Conservation (phyloP, 2,113 vertebrate species). For the Lamprotornis superbus region DNA sequence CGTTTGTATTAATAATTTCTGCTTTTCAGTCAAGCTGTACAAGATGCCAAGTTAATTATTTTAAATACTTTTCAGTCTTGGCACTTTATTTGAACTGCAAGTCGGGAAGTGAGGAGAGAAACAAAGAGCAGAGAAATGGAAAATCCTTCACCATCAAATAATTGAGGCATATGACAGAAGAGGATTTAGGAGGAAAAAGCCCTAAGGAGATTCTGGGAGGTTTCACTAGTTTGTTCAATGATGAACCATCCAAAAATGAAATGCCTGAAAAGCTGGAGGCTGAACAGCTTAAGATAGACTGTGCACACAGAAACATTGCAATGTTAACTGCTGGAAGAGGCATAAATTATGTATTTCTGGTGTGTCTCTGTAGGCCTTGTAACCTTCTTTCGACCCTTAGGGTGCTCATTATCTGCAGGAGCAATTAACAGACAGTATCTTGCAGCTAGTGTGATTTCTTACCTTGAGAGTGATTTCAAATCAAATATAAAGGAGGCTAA, state of each 20-base stretch:
- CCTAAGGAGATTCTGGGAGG: background rate
- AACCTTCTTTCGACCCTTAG: slow-evolving; percentile 35
- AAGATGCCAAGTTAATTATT: slow-evolving; percentile 29
- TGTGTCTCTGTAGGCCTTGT: background rate
- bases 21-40: background rate
- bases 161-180: background rate
- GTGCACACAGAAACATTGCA: background rate
- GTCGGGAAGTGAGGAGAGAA: background rate
- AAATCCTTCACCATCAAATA: slow-evolving; percentile 3
- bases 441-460: background rate
- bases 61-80: slow-evolving; percentile 10
- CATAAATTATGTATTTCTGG: slow-evolving; percentile 44
- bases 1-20: background rate
- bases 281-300: background rate
- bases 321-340: background rate
- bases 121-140: background rate
- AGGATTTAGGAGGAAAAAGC: background rate
- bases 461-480: slow-evolving; percentile 44
- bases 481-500: slow-evolving; percentile 18
- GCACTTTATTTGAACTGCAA: background rate
- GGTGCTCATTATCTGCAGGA: slow-evolving; percentile 26
- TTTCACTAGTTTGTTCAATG: slow-evolving; percentile 5
- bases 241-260: slow-evolving; percentile 7
- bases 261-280: background rate
- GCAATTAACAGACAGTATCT: slow-evolving; percentile 47